These are phyloP conservation scores for Sphaerophoria rueppellii DNA, from an alignment of 2,888 invertebrate species.

Conservation along the genomic window DNA sequence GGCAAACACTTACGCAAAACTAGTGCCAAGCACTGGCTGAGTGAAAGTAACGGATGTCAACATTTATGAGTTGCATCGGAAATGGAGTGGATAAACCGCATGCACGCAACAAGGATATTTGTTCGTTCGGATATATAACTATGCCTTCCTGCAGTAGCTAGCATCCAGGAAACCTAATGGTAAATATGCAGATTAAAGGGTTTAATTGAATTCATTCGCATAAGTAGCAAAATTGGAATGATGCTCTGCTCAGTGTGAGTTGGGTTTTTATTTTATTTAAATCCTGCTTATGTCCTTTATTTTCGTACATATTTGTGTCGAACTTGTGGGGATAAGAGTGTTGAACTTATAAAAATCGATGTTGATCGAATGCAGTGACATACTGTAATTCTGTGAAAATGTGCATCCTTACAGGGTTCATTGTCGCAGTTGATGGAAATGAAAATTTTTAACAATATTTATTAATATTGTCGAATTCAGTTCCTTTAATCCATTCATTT, in stretches of 20 bases:
- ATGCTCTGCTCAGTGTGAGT: background rate
- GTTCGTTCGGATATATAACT: background rate
- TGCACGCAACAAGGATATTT: slow-evolving; percentile 54
- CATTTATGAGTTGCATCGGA: slow-evolving; percentile 70
- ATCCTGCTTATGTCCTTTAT: slow-evolving; percentile 14
- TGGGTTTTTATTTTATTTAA: background rate
- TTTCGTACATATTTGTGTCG: slow-evolving; percentile 15
- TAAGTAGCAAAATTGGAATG: background rate
- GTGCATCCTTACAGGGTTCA: too few relatives aligned
- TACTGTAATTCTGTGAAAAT: too few relatives aligned
- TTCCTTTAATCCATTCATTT: too few relatives aligned
- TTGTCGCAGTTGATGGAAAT: too few relatives aligned
- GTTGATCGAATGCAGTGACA: too few relatives aligned
- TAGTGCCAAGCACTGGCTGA: background rate
- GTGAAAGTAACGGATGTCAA: slow-evolving; percentile 72
- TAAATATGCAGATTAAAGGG: slow-evolving; percentile 71
- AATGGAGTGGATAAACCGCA: slow-evolving; percentile 71
- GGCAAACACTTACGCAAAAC: background rate
- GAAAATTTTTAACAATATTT: too few relatives aligned
- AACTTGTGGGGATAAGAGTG: background rate
- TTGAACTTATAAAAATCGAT: too few relatives aligned
- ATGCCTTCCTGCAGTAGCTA: slow-evolving; percentile 45
- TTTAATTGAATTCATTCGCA: slow-evolving; percentile 69
- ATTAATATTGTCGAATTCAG: too few relatives aligned
- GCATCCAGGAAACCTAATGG: slow-evolving; percentile 45